Conservation (phyloP, 2,113 vertebrate genomes). For the Oreocharis arfaki region DNA sequence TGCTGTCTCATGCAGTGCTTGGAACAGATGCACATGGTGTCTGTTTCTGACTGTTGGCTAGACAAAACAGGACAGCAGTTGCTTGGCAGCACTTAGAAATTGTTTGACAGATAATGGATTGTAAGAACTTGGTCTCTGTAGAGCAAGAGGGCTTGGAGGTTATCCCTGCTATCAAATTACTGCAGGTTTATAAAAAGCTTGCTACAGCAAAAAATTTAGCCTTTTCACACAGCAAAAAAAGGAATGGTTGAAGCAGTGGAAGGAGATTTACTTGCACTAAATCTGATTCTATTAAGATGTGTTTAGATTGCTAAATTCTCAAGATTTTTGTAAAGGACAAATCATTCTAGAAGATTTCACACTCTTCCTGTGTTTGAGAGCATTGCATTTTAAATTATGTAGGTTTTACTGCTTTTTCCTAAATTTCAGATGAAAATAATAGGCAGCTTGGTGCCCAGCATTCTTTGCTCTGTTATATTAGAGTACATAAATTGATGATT, state of each 20-base stretch:
- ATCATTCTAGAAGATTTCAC: background rate
- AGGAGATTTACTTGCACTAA: background rate
- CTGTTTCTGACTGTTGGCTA: background rate
- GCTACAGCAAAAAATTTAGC: background rate
- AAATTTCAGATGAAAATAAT: background rate
- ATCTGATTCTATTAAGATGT: background rate
- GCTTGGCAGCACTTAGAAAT: background rate
- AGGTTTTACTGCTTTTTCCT: background rate
- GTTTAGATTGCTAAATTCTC: background rate
- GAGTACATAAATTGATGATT: background rate
- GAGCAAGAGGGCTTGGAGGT: background rate
- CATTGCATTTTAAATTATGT: background rate
- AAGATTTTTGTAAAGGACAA: background rate
- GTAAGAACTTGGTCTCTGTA: background rate
- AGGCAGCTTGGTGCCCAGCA: background rate
- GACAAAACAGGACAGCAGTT: background rate
- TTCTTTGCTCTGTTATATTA: background rate
- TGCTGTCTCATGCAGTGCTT: background rate
- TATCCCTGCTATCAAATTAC: conserved; percentile 4
- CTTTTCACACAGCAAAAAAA: background rate
- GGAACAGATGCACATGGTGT: background rate
- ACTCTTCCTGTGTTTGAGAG: background rate
- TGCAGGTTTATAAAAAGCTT: background rate
- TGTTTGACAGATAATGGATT: background rate
- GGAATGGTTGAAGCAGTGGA: background rate